Base-by-base conservation (phyloP, 2,797 vertebrate species). In the Chaunax sp. region DNA sequence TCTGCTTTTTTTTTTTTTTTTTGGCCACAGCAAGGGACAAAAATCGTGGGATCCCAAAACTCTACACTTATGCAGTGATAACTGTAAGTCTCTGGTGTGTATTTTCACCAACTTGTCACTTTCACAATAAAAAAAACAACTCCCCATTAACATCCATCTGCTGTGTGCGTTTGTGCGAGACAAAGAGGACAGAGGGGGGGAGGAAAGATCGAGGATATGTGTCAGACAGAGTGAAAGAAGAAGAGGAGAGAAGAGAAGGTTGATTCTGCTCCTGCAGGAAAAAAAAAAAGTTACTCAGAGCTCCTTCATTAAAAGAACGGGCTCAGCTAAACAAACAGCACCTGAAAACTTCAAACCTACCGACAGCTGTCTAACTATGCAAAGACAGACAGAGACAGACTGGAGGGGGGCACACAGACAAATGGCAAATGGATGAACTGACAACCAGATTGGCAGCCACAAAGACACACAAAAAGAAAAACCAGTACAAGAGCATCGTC, bases 271-370 rank as follows among this genome's bases (percentile, higher is more conserved):
- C 23, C 51, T 28, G 52, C 64, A 60, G 50, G 72, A 83, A 81
- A 82, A n/a, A 30, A 9, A 30, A 9, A 85, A 81, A 85, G 83
- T 75, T 64, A 51, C 50, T 71, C 50, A 14, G 71, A 75, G 47
- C 50, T 80, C 44, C 64, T 78, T 88, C 77, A 87, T 75, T 84
- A 73, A 73, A 15, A 77, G 78, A 78, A 14, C 49, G 43, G 68
- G 40, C 72, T 83, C 66, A 38, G 20, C 77, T 74, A 69, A 86
- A 85, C 80, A 90, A 89, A 88, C 79, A 80, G 62, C 86, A 89
- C 86, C 88, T 89, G 89, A 77, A 82, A 78, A 81, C 78, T 88
- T 87, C 83, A 90, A 90, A 82, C 76, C 72, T 55, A 19, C 30
- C 16, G 35, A 76, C 87, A 89, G 89, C 87, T 85, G 87, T 83